These are phyloP conservation scores for Drosophila eohydei DNA, from an alignment of 2,888 invertebrate species.

Conservation along the genomic window DNA sequence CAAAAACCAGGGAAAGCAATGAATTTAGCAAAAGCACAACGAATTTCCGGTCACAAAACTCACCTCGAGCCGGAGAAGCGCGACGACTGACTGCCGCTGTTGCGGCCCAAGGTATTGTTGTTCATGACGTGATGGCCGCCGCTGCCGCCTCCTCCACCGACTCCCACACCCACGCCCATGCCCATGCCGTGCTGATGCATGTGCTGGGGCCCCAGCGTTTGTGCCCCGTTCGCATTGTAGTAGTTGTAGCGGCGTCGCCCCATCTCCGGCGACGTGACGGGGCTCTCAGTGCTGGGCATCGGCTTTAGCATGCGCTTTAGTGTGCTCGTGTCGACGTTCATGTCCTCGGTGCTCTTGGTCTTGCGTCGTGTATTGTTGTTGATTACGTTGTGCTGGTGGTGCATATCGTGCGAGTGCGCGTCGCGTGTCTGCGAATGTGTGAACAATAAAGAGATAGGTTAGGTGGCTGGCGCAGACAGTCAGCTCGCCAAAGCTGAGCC, in stretches of 20 bases:
- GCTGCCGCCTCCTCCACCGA: conserved; percentile 34
- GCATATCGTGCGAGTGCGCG: conserved; percentile 88
- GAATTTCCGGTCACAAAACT: conserved; percentile 47
- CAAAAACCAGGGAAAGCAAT: not conserved
- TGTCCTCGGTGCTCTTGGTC: conserved; percentile 96
- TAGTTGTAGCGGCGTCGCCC: conserved; percentile 91
- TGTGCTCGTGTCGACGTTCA: conserved; percentile 89
- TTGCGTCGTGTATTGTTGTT: conserved; percentile 92
- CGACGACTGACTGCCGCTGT: conserved; percentile 88
- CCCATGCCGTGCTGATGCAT: conserved; percentile 85
- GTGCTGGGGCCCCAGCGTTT: conserved; percentile 86
- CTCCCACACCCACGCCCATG: conserved; percentile 48
- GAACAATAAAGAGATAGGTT: conserved; percentile 1
- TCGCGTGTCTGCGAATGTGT: conserved; percentile 86
- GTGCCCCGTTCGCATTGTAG: conserved; percentile 86
- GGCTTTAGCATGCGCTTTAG: conserved; percentile 97
- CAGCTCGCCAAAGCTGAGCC: not conserved
- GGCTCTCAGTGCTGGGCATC: conserved; percentile 95
- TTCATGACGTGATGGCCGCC: conserved; percentile 86
- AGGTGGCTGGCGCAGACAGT: conserved; percentile 16
- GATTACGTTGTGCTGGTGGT: conserved; percentile 90
- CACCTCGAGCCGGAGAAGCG: conserved; percentile 88
- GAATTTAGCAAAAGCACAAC: not conserved
- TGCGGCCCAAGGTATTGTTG: conserved; percentile 86
- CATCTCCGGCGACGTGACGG: conserved; percentile 96